These are phyloP conservation scores for Seladonia tumulorum DNA, from an alignment of 2,888 invertebrate species.

Conservation along the genomic window DNA sequence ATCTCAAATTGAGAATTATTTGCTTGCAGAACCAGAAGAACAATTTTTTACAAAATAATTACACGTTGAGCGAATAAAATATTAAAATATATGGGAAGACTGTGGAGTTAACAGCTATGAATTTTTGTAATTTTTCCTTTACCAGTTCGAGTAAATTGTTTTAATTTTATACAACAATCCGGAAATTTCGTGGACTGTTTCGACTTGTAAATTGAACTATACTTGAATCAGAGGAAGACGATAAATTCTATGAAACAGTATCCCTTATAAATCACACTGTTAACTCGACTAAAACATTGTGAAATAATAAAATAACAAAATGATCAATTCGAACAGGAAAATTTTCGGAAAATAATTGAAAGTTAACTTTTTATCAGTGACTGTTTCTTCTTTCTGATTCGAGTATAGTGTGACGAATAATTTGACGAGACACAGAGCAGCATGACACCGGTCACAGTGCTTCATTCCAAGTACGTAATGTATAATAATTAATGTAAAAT, in stretches of 20 bases:
- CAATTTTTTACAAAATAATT: neutral
- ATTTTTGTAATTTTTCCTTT: neutral
- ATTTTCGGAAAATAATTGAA: too few relatives aligned
- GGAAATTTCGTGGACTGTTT: constrained; percentile 27
- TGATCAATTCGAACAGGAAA: too few relatives aligned
- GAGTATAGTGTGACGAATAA: constrained; percentile 26
- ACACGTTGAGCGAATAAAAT: neutral
- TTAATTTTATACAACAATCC: neutral
- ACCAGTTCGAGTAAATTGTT: neutral
- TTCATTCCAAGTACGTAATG: constrained; percentile 74
- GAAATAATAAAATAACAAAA: neutral
- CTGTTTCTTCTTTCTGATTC: neutral
- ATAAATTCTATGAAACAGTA: neutral
- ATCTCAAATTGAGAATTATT: neutral
- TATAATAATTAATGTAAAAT: constrained; percentile 31
- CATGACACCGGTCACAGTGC: constrained; percentile 76
- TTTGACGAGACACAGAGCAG: constrained; percentile 59
- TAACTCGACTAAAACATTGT: too few relatives aligned
- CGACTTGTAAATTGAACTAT: constrained; percentile 23
- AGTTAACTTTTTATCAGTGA: too few relatives aligned
- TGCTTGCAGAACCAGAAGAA: neutral
- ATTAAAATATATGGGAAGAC: neutral
- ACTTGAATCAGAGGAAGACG: neutral
- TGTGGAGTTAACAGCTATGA: neutral
- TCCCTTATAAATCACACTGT: too few relatives aligned